Evolutionary conservation across 2,113 vertebrate species (phyloP), one percentile per base, ranked within the genome.

Genomic region (Brachyistius frenatus): DNA sequence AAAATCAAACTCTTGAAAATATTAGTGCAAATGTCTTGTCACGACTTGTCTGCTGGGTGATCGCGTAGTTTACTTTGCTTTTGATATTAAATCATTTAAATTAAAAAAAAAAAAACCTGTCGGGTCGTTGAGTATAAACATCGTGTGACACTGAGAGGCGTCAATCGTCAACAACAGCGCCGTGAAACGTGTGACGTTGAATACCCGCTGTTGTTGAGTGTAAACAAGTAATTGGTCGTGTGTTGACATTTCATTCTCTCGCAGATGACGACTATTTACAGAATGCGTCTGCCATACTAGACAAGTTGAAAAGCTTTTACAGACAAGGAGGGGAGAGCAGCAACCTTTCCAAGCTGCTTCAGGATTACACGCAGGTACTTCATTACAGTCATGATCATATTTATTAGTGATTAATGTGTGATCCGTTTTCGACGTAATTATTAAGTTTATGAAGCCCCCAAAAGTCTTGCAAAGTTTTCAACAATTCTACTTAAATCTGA

Each of bases 341-440:
- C 88, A 95, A 91, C 83, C 92, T 96, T 69, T 93, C 96, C 16
- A 87, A 75, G 58, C 93, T 97, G 84, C 90, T 97, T 63, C 96
- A 96, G 90, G 96, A 98, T 86, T 99, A 97, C 81, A 95, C 97
- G 6, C 97, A 99, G 97, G 98, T 99, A 96, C 64, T 56, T 41
- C 11, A 60, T 66, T n/a, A 32, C 52, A 57, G 66, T 14, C 4
- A 5, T 73, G 5, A 33, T 39, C 57, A 3, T 57, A 30, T 69
- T 33, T 14, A 57, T 32, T 31, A 57, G 2, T 72, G 10, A 23
- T 23, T 23, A 23, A 23, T 31, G n/a, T 50, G 1, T 49, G 16
- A 54, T 3, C 23, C 5, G 7, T 4, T 47, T 50, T 50, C 15
- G 2, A 16, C 7, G 16, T 6, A 50, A 5, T 16, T 3, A 8